Evolutionary conservation across 2,888 invertebrate species (phyloP).

Genomic region (Caenorhabditis sp.): DNA sequence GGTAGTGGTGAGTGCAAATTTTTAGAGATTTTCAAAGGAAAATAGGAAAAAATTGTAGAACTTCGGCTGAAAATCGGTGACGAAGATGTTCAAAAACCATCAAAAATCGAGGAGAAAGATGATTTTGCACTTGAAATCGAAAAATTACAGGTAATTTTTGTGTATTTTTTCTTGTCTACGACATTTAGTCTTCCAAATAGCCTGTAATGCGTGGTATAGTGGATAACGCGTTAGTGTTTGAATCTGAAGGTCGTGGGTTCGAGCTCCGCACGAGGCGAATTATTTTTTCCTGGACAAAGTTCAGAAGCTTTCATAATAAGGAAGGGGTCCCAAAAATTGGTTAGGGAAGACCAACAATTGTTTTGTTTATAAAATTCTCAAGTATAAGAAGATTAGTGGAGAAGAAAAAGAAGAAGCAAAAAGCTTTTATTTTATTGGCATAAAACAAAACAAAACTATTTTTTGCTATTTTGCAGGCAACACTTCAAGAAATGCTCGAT

Average conservation of each 20-base stretch:
- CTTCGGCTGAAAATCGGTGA: slow-evolving; percentile 17
- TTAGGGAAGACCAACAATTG: not conserved
- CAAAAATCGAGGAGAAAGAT: slow-evolving; percentile 25
- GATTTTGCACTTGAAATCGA: slow-evolving; percentile 38
- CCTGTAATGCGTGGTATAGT: too few species aligned
- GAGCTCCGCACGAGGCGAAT: too few species aligned
- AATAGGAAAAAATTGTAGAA: slow-evolving; percentile 10
- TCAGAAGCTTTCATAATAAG: not conserved
- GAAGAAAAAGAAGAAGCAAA: slow-evolving; percentile 10
- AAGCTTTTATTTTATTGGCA: slow-evolving; percentile 4
- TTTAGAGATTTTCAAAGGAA: slow-evolving; percentile 12
- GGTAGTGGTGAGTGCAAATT: not conserved
- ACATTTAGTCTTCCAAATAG: too few species aligned
- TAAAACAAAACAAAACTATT: not conserved
- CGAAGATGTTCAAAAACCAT: not conserved
- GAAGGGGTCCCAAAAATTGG: not conserved
- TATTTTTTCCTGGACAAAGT: too few species aligned
- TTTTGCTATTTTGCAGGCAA: slow-evolving; percentile 22
- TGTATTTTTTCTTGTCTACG: not conserved
- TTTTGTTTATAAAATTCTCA: slow-evolving; percentile 30
- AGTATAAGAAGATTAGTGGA: slow-evolving; percentile 27
- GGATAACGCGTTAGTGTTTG: too few species aligned
- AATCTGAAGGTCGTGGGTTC: too few species aligned
- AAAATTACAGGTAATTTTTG: slow-evolving; percentile 33
- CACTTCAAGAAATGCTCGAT: slow-evolving; percentile 45